These are phyloP conservation scores for Hystrix brachyura DNA, from an alignment of 2,113 vertebrate species.

Conservation along the genomic window DNA sequence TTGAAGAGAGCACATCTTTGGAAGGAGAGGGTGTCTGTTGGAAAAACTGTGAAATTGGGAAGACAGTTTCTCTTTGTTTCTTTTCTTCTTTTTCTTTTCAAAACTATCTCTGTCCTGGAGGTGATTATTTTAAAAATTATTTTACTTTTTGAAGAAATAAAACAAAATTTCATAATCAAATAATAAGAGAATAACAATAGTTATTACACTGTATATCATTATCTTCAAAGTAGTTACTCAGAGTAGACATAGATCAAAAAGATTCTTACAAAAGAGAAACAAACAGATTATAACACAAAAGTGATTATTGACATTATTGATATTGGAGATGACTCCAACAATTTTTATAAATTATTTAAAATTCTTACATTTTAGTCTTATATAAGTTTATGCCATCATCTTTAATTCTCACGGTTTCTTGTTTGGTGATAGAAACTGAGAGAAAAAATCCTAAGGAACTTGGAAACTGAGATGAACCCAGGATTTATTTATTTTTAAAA, in stretches of 20 bases:
- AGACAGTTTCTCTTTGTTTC: neutral
- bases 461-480: neutral
- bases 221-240: neutral
- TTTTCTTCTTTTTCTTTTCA: neutral
- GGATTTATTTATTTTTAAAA: neutral
- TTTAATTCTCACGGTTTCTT: neutral
- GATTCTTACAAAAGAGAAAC: neutral
- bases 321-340: neutral
- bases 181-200: neutral
- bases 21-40: neutral
- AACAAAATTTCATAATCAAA: neutral
- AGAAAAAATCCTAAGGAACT: neutral
- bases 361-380: neutral
- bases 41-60: neutral
- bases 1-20: neutral
- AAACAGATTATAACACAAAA: neutral
- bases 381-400: neutral
- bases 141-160: neutral
- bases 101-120: neutral
- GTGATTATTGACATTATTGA: neutral
- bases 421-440: neutral
- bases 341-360: conserved; percentile 43
- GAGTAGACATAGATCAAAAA: neutral
- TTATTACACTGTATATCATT: neutral
- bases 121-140: neutral